Evolutionary conservation across 2,888 invertebrate species (phyloP), one percentile per base, ranked within the genome.

Genomic region (Formica aserva): DNA sequence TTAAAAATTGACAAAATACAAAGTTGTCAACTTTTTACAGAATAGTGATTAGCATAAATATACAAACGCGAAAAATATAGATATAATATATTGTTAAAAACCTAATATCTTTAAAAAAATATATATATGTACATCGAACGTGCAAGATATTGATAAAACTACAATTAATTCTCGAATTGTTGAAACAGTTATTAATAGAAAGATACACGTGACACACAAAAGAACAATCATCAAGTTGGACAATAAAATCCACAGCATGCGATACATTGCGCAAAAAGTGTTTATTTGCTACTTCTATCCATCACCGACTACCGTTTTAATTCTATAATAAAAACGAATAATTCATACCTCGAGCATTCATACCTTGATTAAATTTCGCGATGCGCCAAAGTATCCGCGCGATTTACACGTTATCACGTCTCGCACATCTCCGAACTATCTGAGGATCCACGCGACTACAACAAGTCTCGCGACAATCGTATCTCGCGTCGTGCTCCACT

Each of bases 401-500:
- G 45, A 80, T 60, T 80, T 80, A 80, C 78, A 80, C 78, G 45
- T 41, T 67, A 62, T 84, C 84, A 75, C 84, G 63, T 71, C 55
- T 63, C 60, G 45, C 72, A 71, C 78, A 80, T 80, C 71, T 71
- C 32, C 13, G 60, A 80, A 71, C 71, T 80, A 45, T 26, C 45
- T 45, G 45, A 26, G 52, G 32, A 65, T 77, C 41, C 57, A 18
- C 69, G 52, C 71, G 76, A 72, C 82, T 45, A 82, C 15, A 52
- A 38, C 77, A 41, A 83, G 57, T 85, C 52, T 69, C 80, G 60
- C 82, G 78, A 62, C 74, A 48, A 75, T 76, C 55, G 72, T 71
- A 67, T 82, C 87, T 77, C 77, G 72, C 71, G 81, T 87, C 83
- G 80, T 32, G 67, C 77, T 66, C 82, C 88, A 87, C 85, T 90